Evolutionary conservation across 2,888 invertebrate species (phyloP).

Genomic region (Yponomeuta malinellus): DNA sequence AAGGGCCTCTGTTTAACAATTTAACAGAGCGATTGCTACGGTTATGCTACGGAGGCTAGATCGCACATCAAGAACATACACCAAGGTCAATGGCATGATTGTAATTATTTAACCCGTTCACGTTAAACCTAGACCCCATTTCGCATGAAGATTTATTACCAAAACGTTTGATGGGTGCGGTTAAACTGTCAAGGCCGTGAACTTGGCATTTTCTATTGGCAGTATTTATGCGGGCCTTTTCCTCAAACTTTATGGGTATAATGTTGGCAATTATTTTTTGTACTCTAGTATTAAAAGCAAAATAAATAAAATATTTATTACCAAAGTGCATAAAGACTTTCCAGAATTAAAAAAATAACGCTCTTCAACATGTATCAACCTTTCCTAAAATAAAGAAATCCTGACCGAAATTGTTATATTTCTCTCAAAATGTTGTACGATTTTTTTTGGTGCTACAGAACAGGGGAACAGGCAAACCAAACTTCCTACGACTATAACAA

Average conservation of each 20-base stretch:
- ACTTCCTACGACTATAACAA: neutral
- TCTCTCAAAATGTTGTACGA: no score
- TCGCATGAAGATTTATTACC: constrained; percentile 21
- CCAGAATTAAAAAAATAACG: no score
- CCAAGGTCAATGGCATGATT: neutral
- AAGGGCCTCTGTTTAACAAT: no score
- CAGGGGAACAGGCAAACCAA: neutral
- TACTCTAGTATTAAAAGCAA: no score
- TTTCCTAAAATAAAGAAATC: no score
- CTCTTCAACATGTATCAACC: no score
- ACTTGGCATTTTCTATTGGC: constrained; percentile 17
- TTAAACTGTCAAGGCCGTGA: constrained; percentile 19
- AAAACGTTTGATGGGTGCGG: constrained; percentile 17
- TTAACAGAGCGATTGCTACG: no score
- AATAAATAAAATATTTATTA: no score
- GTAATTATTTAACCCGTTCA: neutral
- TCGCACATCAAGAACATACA: neutral
- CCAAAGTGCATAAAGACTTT: neutral
- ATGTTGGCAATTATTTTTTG: neutral
- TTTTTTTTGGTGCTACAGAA: no score
- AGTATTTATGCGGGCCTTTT: constrained; percentile 16
- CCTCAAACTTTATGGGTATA: neutral
- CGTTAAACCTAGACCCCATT: constrained; percentile 16
- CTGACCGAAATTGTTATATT: no score
- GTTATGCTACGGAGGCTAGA: neutral